Percentiles rank a stretch among this genome's conserved stretches.
These are phyloP conservation scores for Neomicropteryx cornuta DNA, from an alignment of 1,140 invertebrate species.

Conservation along the genomic window DNA sequence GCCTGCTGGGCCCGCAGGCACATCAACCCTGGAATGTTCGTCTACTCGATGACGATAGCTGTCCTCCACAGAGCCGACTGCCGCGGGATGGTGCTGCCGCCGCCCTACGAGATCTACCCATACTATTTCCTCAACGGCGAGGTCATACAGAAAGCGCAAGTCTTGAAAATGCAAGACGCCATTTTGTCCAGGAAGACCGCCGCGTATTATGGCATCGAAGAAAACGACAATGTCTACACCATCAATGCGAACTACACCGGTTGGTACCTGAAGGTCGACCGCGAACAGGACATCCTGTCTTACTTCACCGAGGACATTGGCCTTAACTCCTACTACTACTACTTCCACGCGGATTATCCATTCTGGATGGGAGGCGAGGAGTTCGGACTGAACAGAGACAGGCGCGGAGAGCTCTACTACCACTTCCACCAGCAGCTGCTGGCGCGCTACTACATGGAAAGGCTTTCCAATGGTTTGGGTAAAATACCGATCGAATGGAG, in stretches of 20 bases:
- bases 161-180: conserved; percentile 47
- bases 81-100: conserved; percentile 45
- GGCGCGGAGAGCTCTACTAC: conserved; percentile 49
- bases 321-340: conserved; percentile 60
- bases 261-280: conserved; percentile 22
- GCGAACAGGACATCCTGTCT: conserved; percentile 42
- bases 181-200: conserved; percentile 33
- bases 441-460: conserved; percentile 52
- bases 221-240: conserved; percentile 28
- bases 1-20: conserved; percentile 49
- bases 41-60: conserved; percentile 46
- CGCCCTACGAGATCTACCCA: conserved; percentile 55
- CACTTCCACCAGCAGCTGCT: conserved; percentile 49
- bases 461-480: conserved; percentile 46
- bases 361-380: conserved; percentile 50
- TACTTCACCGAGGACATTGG: conserved; percentile 66
- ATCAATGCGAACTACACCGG: conserved; percentile 37
- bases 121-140: conserved; percentile 48
- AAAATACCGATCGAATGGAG: conserved; percentile 41
- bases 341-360: conserved; percentile 55
- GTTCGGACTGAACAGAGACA: conserved; percentile 41
- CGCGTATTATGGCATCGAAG: conserved; percentile 34
- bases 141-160: conserved; percentile 46
- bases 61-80: conserved; percentile 48
- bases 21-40: conserved; percentile 52